phyloP scores from a whole-genome alignment of 2,797 vertebrate genomes.

The Cercopithecus hamlyni region DNA sequence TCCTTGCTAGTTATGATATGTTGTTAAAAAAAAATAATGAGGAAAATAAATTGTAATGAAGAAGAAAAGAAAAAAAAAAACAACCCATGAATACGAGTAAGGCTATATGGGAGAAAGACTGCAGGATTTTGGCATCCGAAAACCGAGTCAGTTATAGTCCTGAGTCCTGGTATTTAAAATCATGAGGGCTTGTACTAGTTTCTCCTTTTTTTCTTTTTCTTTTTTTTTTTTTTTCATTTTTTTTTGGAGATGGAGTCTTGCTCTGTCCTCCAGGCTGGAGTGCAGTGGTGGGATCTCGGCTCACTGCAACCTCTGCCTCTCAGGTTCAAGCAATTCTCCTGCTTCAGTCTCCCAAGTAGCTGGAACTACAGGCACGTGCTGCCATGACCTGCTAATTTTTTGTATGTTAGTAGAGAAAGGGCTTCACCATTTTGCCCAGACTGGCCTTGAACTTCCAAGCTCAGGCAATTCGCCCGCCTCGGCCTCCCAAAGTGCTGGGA shows the following conservation, averaged over 20 bases:
- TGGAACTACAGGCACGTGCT: not conserved
- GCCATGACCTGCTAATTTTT: not conserved
- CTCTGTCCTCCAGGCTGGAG: not conserved
- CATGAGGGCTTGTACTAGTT: no score
- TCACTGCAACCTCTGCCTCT: not conserved
- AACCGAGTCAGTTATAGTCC: no score
- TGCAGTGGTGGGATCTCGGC: not conserved
- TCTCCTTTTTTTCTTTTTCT: no score
- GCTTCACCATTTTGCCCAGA: not conserved
- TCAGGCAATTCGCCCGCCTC: not conserved
- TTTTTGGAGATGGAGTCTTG: not conserved
- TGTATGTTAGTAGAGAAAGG: not conserved
- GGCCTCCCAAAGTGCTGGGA: not conserved
- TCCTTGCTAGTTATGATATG: rapidly evolving
- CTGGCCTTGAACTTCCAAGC: not conserved
- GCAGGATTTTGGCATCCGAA: no score
- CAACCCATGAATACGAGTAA: no score
- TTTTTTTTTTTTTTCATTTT: no score
- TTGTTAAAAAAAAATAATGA: not conserved
- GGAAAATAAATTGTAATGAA: not conserved
- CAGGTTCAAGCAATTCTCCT: not conserved
- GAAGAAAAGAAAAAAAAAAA: not conserved
- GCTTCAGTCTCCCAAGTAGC: not conserved
- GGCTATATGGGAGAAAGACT: no score
- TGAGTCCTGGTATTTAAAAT: no score